Base-by-base conservation (phyloP, 2,113 vertebrate genomes). In the Catharus minimus region DNA sequence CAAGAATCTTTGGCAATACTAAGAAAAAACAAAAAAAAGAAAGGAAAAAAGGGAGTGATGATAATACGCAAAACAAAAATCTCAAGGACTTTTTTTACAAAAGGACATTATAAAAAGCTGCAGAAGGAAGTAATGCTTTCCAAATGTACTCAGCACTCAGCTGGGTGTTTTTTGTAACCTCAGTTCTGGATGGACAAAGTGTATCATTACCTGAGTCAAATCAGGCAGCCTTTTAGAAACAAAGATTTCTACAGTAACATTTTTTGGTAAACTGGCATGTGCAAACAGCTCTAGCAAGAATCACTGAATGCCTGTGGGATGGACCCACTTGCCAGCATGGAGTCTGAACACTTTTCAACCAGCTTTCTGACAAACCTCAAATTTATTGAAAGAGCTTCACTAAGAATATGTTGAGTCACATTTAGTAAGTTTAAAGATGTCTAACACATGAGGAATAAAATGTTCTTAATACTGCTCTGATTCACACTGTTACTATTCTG, bases 21-120 rank as follows among this genome's bases (percentile, higher is more conserved):
- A 44, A 50, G 7, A 3, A 0, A 2, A 13, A 18, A 18, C 28
- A 39, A 10, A 17, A 32, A 15, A 10, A 17, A 32, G 17, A 15
- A 46, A 32, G 3, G 9, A 13, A 55, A 67, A 57, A 57, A 46
- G 2, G 30, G 13, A 58, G 11, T 22, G 13, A 75, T 3, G 26
- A 55, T 33, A 57, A 73, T 3, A 60, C 2, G 13, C 17, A 75
- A 89, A 73, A 22, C 20, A 88, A 82, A 82, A 41, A 7, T 5
- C 12, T 1, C 21, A 74, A 58, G 32, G 26, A 39, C 5, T 13
- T 39, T 39, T 39, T 39, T 39, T 39, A 13, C 5, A 13, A 39
- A 49, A 33, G 7, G 21, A 24, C 21, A 43, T 26, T 36, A 44
- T 19, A 44, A 68, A 86, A 66, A 52, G 39, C 27, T 60, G n/a